These are phyloP conservation scores for Adelges cooleyi DNA, from an alignment of 1,140 invertebrate species.

Conservation along the genomic window DNA sequence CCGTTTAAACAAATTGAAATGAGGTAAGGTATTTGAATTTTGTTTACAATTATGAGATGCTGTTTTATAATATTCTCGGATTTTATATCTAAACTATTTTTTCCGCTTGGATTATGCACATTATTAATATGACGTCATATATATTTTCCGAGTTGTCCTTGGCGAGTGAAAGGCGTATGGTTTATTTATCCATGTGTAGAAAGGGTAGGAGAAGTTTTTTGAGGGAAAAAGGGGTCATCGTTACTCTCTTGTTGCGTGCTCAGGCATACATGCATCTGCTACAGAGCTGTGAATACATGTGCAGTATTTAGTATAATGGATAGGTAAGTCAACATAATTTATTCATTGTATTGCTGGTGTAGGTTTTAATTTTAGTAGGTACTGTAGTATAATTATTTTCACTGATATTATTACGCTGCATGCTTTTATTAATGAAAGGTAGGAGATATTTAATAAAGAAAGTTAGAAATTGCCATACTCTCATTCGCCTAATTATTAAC, in stretches of 20 bases:
- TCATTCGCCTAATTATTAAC: no score
- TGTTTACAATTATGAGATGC: no score
- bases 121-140: constrained; percentile 19
- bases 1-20: no score
- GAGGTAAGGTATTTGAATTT: no score
- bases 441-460: no score
- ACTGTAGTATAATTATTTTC: no score
- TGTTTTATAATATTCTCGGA: no score
- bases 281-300: constrained; percentile 16
- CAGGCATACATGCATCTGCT: constrained; percentile 11
- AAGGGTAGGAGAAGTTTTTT: constrained; percentile 23
- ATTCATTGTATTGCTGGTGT: no score
- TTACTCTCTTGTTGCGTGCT: not conserved
- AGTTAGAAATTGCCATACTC: no score
- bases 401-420: no score
- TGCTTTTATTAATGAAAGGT: no score
- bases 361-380: no score
- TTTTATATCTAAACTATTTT: not conserved
- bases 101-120: constrained; percentile 10
- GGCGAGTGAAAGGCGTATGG: constrained; percentile 23
- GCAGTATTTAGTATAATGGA: not conserved
- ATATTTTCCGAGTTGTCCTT: constrained; percentile 27
- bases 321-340: constrained; percentile 14
- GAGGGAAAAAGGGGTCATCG: constrained; percentile 25
- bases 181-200: not conserved